Evolutionary conservation across 2,113 vertebrate genomes (phyloP).

Genomic region (Psittacula cyanocephala): DNA sequence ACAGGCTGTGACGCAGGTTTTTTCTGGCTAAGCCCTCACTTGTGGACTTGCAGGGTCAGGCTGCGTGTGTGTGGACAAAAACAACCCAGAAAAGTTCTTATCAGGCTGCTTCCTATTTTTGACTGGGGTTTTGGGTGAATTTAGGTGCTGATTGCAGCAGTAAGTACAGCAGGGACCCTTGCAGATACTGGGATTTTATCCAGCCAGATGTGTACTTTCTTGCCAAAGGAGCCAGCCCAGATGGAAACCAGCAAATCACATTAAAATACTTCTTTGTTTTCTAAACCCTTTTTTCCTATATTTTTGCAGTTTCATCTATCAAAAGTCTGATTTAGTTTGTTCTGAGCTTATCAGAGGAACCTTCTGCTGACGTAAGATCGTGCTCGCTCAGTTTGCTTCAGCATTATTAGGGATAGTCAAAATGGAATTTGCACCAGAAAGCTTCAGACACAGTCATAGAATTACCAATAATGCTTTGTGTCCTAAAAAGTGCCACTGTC

Average conservation of each 20-base stretch:
- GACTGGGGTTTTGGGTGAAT: neutral
- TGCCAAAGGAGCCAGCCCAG: neutral
- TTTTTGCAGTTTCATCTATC: neutral
- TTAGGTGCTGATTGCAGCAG: neutral
- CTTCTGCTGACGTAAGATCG: neutral
- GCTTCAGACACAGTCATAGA: neutral
- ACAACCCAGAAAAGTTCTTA: neutral
- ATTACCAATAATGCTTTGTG: neutral
- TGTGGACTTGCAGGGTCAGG: neutral
- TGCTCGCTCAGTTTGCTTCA: neutral
- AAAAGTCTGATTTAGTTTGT: neutral
- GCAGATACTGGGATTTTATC: neutral
- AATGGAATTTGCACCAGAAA: neutral
- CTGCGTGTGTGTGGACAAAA: neutral
- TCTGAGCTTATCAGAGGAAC: neutral
- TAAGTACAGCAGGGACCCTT: neutral
- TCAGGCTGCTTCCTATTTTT: neutral
- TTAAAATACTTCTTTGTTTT: neutral
- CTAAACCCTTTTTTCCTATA: neutral
- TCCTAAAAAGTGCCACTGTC: neutral
- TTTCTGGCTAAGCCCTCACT: neutral
- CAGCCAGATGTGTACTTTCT: neutral
- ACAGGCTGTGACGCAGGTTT: accelerated
- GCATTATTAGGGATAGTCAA: neutral
- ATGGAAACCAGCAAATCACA: neutral